Percentiles rank a stretch among this genome's conserved stretches.
Evolutionary conservation across 1,140 invertebrate species (phyloP).

Genomic region (Drosophila sturtevanti): DNA sequence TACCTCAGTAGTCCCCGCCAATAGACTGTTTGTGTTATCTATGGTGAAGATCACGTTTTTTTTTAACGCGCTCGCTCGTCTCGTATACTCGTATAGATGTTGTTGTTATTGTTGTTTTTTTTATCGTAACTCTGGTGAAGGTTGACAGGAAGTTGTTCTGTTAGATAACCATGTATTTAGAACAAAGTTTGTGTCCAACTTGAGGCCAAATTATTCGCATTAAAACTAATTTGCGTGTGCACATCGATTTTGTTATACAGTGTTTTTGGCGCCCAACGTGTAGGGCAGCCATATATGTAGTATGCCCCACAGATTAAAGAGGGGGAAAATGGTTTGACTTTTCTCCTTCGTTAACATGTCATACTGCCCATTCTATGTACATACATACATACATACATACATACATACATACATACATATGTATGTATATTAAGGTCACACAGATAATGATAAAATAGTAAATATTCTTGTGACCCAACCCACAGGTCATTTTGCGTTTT

Average conservation of each 20-base stretch:
- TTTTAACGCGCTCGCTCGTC: neutral
- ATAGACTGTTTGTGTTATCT: neutral
- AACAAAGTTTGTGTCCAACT: neutral
- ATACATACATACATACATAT: neutral
- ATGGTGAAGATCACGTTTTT: constrained; percentile 8
- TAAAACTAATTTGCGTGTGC: neutral
- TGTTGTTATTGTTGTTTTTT: constrained; percentile 1
- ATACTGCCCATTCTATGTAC: no score
- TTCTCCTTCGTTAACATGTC: no score
- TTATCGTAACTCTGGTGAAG: constrained; percentile 9
- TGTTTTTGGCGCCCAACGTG: no score
- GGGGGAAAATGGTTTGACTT: no score
- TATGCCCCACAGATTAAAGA: no score
- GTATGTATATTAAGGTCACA: neutral
- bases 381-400: neutral
- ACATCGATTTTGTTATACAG: neutral
- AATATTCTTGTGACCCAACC: neutral
- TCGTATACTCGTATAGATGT: constrained; percentile 3
- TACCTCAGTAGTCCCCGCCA: neutral
- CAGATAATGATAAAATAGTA: no score
- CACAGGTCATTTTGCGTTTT: neutral
- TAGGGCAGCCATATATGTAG: no score
- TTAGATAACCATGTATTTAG: constrained; percentile 14
- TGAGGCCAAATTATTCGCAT: neutral
- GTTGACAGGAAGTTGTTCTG: constrained; percentile 13